Evolutionary conservation across 2,888 invertebrate species (phyloP), one percentile per base, ranked within the genome.

Genomic region (Graphium colonna): DNA sequence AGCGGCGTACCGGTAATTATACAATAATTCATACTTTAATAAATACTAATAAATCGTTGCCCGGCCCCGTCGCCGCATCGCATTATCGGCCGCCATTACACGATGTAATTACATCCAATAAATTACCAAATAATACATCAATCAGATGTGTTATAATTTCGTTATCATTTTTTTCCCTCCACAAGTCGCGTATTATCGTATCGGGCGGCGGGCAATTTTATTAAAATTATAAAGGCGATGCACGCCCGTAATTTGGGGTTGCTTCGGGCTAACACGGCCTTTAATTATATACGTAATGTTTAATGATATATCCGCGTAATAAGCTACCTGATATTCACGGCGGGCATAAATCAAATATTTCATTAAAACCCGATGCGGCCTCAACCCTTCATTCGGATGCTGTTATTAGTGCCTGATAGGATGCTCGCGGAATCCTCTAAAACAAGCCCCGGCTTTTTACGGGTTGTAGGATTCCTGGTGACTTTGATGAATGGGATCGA

Each of bases 91-190:
- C 79, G 79, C 83, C 86, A 88, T 88, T 88, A 88, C 84, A 82
- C 79, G 83, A 87, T 88, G 85, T 89, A 87, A 89, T 89, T 89
- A 89, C 80, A 77, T 64, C 74, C 87, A 81, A 89, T 89, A 89
- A 89, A 88, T 89, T 88, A 87, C 79, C 84, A 84, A 88, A 89
- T 89, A 88, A 86, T 88, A 86, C 88, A 88, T 89, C 88, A 88
- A 89, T 89, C 88, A 88, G 88, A 88, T 81, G 87, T 88, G 87
- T 89, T 88, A 89, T 87, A 88, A 88, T 87, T 88, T 86, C 77
- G 75, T 78, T 77, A 73, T 78, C 75, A 75, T 77, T 75, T 74
- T 66, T 70, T 75, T 82, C 76, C 75, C 72, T 77, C 71, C 41
- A 50, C 54, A 13, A 47, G 40, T 26, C 33, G 33, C 12, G 38